Evolutionary conservation across 2,113 vertebrate species (phyloP), one percentile per base, ranked within the genome.

Genomic region (Protobothrops flavoviridis): DNA sequence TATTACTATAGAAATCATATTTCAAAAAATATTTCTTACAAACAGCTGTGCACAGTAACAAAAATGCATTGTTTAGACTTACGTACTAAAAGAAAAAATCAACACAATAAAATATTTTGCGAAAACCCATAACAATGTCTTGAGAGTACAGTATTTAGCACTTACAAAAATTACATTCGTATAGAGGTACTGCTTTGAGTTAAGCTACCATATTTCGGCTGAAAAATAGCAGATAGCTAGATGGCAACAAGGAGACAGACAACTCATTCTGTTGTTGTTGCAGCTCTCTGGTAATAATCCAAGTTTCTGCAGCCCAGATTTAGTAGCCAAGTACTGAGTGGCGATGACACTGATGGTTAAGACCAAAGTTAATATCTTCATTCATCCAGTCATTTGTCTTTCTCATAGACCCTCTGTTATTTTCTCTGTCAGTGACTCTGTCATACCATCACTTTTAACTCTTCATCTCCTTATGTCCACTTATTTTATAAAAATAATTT

Each of bases 401-500:
- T 86, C 43, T 45, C 85, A 39, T n/a, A 86, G 43, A 88, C 26
- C 29, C 1, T 50, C 48, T 50, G 48, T 50, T 50, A 50, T 50
- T 50, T 50, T 50, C 48, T 10, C 48, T 50, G 48, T 50, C 48
- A 50, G 17, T 81, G 33, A 43, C 74, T 13, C 26, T 26, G 12
- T 64, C 21, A 2, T 26, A 23, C 8, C 45, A 59, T n/a, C 15
- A 24, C 33, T 43, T 55, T 10, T 56, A 24, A 85, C 8, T 88
- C 56, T 21, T 13, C 10, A 48, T 33, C 45, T 64, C 87, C 48
- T 64, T 81, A 81, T 81, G 33, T 39, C 6, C 33, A 81, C 56
- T 87, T 56, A 88, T 88, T 88, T 64, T 53, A 88, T 87, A 61
- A 52, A 69, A 81, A 81, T 92, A 43, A 87, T 87, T 59, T 52